These are phyloP conservation scores for Fulmarus glacialis DNA, from an alignment of 2,113 vertebrate species.

Conservation along the genomic window DNA sequence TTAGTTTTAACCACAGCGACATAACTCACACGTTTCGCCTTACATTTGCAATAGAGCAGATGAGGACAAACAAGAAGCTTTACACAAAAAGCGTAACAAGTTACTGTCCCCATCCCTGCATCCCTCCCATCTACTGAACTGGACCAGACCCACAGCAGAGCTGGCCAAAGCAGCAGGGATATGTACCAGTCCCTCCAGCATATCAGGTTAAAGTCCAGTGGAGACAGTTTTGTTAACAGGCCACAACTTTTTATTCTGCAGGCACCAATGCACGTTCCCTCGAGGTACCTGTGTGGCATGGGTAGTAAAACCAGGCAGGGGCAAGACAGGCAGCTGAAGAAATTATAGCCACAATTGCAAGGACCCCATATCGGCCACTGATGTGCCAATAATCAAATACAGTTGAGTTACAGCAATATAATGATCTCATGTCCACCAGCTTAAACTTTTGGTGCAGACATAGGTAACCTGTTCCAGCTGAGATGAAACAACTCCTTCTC, in stretches of 20 bases:
- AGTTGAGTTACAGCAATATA: not conserved
- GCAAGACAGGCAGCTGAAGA: not conserved
- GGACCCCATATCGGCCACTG: accelerated
- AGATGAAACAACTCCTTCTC: not conserved
- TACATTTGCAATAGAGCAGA: not conserved
- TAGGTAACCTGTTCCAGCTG: accelerated
- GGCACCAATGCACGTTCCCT: not conserved
- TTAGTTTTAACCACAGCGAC: not conserved
- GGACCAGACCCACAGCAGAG: not conserved
- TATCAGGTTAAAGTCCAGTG: not conserved
- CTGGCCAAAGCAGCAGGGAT: not conserved
- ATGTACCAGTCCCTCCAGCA: not conserved
- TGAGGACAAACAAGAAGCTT: not conserved
- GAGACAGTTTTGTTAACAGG: not conserved
- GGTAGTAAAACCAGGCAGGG: not conserved
- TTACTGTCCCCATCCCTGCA: not conserved
- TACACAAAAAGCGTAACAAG: not conserved
- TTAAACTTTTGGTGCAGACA: not conserved
- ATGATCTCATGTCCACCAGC: accelerated
- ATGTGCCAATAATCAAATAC: not conserved
- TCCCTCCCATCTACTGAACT: not conserved
- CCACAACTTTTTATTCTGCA: not conserved
- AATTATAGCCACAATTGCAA: not conserved
- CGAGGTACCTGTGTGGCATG: not conserved
- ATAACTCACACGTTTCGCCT: not conserved